A percentile compares a stretch with the other conserved stretches of the same genome.
Conservation (phyloP, 2,888 invertebrate genomes). For the Helobdella robusta region DNA sequence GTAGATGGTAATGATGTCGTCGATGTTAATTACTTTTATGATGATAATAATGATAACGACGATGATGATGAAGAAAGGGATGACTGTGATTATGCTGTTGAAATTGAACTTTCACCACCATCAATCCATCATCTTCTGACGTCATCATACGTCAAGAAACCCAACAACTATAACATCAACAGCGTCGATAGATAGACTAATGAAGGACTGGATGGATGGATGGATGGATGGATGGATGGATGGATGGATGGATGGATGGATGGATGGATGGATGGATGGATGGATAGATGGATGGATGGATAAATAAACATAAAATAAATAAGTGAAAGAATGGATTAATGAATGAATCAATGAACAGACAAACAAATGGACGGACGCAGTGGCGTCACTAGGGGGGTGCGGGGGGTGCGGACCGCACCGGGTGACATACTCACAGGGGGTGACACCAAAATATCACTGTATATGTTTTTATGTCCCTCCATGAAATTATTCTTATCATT, state of each 20-base stretch:
- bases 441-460: too few species aligned
- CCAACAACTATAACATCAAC: not conserved
- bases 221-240: constrained; percentile 4
- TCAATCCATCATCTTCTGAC: not conserved
- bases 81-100: constrained; percentile 5
- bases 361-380: too few species aligned
- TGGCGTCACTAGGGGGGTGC: too few species aligned
- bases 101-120: not conserved
- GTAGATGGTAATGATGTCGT: not conserved
- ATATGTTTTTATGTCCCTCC: too few species aligned
- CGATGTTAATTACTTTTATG: not conserved
- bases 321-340: too few species aligned
- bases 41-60: constrained; percentile 10
- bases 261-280: constrained; percentile 13
- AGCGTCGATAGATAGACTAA: not conserved
- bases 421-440: too few species aligned
- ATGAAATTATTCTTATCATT: too few species aligned
- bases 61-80: not conserved
- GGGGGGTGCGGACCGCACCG: too few species aligned
- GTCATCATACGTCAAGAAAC: not conserved
- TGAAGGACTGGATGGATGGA: constrained; percentile 4
- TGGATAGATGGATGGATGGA: constrained; percentile 4
- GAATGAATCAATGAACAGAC: too few species aligned
- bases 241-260: constrained; percentile 13
- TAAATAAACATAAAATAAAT: too few species aligned